phyloP scores from a whole-genome alignment of 2,888 invertebrate genomes.

The Hypomecis punctinalis region DNA sequence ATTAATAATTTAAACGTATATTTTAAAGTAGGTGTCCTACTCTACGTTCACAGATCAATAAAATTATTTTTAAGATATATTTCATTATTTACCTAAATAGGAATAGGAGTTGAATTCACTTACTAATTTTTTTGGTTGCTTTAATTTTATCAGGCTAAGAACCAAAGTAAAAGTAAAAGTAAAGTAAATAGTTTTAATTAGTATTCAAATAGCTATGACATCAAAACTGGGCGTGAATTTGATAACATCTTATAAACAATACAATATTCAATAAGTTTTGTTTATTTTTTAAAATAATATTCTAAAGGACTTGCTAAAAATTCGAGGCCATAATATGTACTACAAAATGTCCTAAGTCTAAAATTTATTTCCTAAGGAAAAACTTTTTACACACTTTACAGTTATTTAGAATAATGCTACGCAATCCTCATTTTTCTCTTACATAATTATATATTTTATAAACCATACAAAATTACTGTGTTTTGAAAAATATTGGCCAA shows the following conservation, averaged over 20 bases:
- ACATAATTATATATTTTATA: slow-evolving; percentile 21
- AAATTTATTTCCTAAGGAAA: slow-evolving; percentile 45
- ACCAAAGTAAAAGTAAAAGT: slow-evolving; percentile 9
- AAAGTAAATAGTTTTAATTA: slow-evolving; percentile 3
- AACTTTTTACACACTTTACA: slow-evolving; percentile 77
- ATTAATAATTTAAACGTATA: background rate
- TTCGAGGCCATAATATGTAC: slow-evolving; percentile 33
- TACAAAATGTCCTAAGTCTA: slow-evolving; percentile 29
- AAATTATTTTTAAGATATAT: slow-evolving; percentile 4
- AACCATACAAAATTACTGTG: background rate
- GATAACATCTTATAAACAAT: background rate
- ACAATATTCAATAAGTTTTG: background rate
- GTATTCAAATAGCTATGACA: slow-evolving; percentile 3
- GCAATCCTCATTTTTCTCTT: slow-evolving; percentile 58
- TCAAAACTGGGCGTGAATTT: slow-evolving; percentile 12
- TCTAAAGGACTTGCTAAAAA: slow-evolving; percentile 26
- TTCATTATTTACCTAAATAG: slow-evolving; percentile 6
- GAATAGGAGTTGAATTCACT: slow-evolving; percentile 8
- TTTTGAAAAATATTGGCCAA: slow-evolving; percentile 2
- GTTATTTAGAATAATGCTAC: slow-evolving; percentile 81
- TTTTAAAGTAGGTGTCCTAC: slow-evolving; percentile 1
- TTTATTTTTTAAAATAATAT: background rate
- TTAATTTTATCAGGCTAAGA: slow-evolving; percentile 5
- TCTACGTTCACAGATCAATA: background rate
- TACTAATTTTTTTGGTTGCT: slow-evolving; percentile 2